Evolutionary conservation across 2,888 invertebrate species (phyloP).

Genomic region (Nomada fabriciana): DNA sequence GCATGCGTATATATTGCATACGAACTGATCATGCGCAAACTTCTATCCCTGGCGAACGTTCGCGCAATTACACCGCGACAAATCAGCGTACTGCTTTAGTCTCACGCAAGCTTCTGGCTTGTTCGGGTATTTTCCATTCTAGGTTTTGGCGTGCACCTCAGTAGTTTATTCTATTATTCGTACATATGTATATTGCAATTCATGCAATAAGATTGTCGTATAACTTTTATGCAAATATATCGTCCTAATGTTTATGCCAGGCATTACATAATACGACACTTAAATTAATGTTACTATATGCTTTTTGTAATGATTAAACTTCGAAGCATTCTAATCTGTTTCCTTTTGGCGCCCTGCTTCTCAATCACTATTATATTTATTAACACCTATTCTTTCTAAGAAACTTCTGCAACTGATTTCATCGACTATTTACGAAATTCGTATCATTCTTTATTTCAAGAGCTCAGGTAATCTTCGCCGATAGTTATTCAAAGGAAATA

Average conservation of each 20-base stretch:
- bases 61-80: not conserved
- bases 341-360: not conserved
- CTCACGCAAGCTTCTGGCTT: not conserved
- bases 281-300: not conserved
- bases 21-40: not conserved
- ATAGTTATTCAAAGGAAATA: not conserved
- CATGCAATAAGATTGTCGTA: not conserved
- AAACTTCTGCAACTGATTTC: no score
- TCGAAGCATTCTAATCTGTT: not conserved
- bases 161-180: not conserved
- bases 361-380: not conserved
- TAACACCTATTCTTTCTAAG: not conserved
- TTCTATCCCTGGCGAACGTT: slow-evolving; percentile 1
- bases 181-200: not conserved
- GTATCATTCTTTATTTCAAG: not conserved
- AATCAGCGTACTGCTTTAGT: slow-evolving; percentile 1
- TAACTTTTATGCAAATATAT: not conserved
- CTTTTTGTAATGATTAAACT: not conserved
- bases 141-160: not conserved
- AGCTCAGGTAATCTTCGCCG: not conserved
- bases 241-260: not conserved
- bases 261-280: not conserved
- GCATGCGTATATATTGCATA: slow-evolving; percentile 9
- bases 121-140: slow-evolving; percentile 32
- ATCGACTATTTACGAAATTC: no score